These are phyloP conservation scores for Plestiodon gilberti DNA, from an alignment of 2,113 vertebrate species.

Conservation along the genomic window DNA sequence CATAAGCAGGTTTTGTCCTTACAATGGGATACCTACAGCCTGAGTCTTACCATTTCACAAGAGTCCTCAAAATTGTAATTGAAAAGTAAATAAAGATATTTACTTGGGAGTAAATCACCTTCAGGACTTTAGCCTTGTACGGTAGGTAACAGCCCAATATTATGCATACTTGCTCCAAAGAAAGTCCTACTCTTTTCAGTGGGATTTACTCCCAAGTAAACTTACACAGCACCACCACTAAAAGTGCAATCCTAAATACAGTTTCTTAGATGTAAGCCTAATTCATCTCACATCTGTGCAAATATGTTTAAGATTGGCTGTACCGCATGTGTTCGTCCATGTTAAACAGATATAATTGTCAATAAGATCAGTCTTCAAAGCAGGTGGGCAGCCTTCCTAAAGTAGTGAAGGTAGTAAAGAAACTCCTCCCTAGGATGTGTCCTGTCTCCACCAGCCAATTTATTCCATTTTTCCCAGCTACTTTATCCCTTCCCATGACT, in stretches of 20 bases:
- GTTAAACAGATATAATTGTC: background rate
- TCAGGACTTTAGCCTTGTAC: background rate
- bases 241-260: background rate
- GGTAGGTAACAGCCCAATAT: background rate
- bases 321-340: background rate
- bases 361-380: background rate
- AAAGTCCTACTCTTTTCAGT: background rate
- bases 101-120: background rate
- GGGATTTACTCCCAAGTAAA: background rate
- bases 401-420: background rate
- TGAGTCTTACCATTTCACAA: background rate
- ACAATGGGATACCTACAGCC: background rate
- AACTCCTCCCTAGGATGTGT: background rate
- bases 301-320: background rate
- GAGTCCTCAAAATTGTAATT: background rate
- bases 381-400: background rate
- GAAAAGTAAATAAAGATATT: background rate
- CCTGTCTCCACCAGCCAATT: background rate
- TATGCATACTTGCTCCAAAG: background rate
- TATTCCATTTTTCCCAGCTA: too few relatives aligned
- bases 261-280: background rate
- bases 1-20: background rate
- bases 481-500: background rate
- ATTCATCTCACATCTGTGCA: background rate
- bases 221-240: background rate